These are phyloP conservation scores for Corydoras maculifer DNA, from an alignment of 2,113 vertebrate species.

Conservation along the genomic window DNA sequence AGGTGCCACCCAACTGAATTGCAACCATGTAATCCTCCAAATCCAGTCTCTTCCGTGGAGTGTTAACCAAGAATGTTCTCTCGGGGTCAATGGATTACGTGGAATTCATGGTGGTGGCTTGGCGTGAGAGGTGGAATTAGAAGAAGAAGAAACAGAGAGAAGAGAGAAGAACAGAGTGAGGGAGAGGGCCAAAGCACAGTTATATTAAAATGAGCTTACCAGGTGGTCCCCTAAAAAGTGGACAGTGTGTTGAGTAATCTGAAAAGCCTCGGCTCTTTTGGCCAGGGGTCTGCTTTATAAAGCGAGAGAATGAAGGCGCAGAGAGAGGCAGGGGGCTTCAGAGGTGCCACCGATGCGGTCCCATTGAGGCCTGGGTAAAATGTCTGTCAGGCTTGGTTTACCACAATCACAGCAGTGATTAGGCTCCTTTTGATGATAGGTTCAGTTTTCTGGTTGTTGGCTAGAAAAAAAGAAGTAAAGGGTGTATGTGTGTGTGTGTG, in stretches of 20 bases:
- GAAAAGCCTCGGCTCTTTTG: slow-evolving; percentile 70
- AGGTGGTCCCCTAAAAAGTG: slow-evolving; percentile 77
- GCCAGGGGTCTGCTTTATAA: slow-evolving; percentile 62
- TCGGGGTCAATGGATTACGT: slow-evolving; percentile 65
- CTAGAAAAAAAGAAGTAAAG: slow-evolving; percentile 64
- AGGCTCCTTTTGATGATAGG: slow-evolving; percentile 76
- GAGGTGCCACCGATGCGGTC: slow-evolving; percentile 64
- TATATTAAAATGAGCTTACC: slow-evolving; percentile 77
- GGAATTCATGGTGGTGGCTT: slow-evolving; percentile 63
- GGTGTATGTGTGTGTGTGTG: slow-evolving; percentile 33
- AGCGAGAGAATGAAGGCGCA: slow-evolving; percentile 44
- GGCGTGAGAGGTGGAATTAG: slow-evolving; percentile 70
- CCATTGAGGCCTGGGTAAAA: slow-evolving; percentile 72
- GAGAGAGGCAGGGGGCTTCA: slow-evolving; percentile 42
- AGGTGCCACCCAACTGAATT: slow-evolving; percentile 67
- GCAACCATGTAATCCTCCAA: slow-evolving; percentile 71
- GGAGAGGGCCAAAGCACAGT: slow-evolving; percentile 55
- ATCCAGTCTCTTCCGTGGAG: slow-evolving; percentile 67
- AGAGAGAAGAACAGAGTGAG: slow-evolving; percentile 46
- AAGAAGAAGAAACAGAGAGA: slow-evolving; percentile 55
- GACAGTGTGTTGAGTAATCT: slow-evolving; percentile 75
- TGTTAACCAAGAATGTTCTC: slow-evolving; percentile 63
- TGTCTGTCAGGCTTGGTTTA: slow-evolving; percentile 79
- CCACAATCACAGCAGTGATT: slow-evolving; percentile 79
- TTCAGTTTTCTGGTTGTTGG: slow-evolving; percentile 78